Evolutionary conservation across 2,888 invertebrate species (phyloP).

Genomic region (Steinernema scapterisci): DNA sequence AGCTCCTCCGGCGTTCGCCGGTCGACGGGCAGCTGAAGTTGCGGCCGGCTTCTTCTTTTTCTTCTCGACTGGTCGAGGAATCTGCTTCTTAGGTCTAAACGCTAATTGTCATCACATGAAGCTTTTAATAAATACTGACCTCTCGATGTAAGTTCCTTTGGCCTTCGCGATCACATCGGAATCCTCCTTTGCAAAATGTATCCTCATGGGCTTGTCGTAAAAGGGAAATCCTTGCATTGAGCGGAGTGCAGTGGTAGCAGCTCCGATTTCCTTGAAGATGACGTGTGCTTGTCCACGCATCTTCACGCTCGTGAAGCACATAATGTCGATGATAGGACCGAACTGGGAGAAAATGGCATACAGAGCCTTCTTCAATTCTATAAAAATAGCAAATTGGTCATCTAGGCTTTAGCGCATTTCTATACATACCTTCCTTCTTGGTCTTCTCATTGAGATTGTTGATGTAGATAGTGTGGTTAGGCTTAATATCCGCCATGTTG

Average conservation of each 20-base stretch:
- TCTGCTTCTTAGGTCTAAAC: neutral
- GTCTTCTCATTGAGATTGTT: slow-evolving; percentile 98
- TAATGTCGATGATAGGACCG: slow-evolving; percentile 95
- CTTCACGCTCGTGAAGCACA: slow-evolving; percentile 91
- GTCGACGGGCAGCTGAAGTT: neutral
- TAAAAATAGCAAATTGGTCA: slow-evolving; percentile 30
- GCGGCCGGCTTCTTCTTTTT: slow-evolving; percentile 10
- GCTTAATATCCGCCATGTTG: slow-evolving; percentile 70
- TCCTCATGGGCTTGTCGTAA: slow-evolving; percentile 99
- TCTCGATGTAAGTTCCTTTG: slow-evolving; percentile 93
- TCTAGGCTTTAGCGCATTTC: neutral
- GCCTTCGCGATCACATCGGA: slow-evolving; percentile 95
- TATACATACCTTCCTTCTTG: slow-evolving; percentile 82
- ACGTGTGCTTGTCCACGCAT: slow-evolving; percentile 84
- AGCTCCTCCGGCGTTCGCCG: neutral
- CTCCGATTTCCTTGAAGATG: slow-evolving; percentile 69
- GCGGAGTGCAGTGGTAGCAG: slow-evolving; percentile 90
- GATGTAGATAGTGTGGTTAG: slow-evolving; percentile 97
- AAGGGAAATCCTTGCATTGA: slow-evolving; percentile 99
- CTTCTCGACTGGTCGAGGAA: slow-evolving; percentile 6
- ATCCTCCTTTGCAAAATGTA: slow-evolving; percentile 90
- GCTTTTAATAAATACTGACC: slow-evolving; percentile 70
- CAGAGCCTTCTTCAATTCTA: slow-evolving; percentile 91
- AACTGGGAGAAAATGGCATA: slow-evolving; percentile 99
- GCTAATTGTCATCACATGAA: neutral